Evolutionary conservation across 2,113 vertebrate species (phyloP), one percentile per base, ranked within the genome.

Genomic region (Arenaria interpres): DNA sequence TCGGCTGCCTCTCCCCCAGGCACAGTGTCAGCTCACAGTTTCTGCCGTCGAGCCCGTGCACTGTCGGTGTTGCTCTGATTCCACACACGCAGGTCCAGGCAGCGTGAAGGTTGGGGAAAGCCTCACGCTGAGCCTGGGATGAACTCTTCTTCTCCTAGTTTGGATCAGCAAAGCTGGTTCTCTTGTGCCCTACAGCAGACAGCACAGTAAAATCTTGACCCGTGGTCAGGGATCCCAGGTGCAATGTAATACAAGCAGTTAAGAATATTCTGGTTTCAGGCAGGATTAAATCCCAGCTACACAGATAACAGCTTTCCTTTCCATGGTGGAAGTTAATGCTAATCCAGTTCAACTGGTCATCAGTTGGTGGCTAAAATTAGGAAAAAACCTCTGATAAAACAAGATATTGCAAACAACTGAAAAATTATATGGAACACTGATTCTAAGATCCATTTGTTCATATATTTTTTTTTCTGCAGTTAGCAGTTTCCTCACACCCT

Each of bases 41-140:
- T 59, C 11, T 13, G 25, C 12, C 17, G 24, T 32, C 0, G 1
- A 72, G 33, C 17, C 18, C 2, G 4, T 0, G 0, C 0, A 3
- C 15, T 33, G 25, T 48, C 1, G 3, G 17, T 37, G 8, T 39
- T 43, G 59, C 48, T 68, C 48, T 10, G 14, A 39, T 48, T 63
- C 37, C 39, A 48, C 6, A 4, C 2, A 1, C 9, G 27, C 3
- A 0, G 28, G 35, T 51, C 20, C 43, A 43, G n/a, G 35, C 19
- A 77, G 7, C 0, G 0, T 20, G 17, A 77, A 72, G 8, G 6
- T 10, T 62, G 33, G 53, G 33, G 24, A 72, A 5, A 72, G 10
- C 18, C 24, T 80, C 21, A 12, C 41, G 33, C 50, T 24, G 35
- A 62, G 35, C 12, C 35, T 13, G 22, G 32, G 25, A 5, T 57